Base-by-base conservation (phyloP, 2,888 invertebrate genomes). In the Caenorhabditis sp. region DNA sequence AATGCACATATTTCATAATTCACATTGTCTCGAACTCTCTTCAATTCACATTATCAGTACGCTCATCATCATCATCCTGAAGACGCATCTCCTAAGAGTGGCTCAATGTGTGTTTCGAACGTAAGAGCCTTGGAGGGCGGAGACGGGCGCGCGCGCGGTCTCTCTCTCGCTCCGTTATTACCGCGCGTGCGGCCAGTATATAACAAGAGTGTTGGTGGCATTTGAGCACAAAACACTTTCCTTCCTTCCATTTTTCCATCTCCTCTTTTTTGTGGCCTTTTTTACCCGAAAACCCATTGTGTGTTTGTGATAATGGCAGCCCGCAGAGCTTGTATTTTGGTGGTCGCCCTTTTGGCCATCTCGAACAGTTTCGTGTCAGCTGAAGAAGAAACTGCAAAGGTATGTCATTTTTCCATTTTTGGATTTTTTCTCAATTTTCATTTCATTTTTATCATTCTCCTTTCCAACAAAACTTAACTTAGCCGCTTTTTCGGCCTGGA, bases 371-470 rank as follows among this genome's bases (percentile, higher is more conserved):
- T 61, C 54, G n/a, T n/a, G n/a, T n/a, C n/a, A n/a, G 71, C 67
- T 57, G 71, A 72, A 31, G 71, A 72, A 53, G 71, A 72, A 58
- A 64, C 71, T 49, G 60, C 67, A 37, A 72, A 72, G 71, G 71
- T 72, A 58, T 36, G 19, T 26, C 37, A 50, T 50, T 57, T 23
- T 37, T 23, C 17, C 58, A 43, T 8, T 57, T 50, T 14, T 12
- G 27, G 12, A 17, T 55, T 26, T 55, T 55, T 27, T 6, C 5
- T 23, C 36, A 50, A 61, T 36, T 62, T 53, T 51, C 14, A 60
- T n/a, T n/a, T n/a, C n/a, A n/a, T n/a, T n/a, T n/a, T n/a, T 12
- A 51, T 2, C 6, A 12, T 24, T 19, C 21, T 53, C 2, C 4
- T 8, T 53, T 3, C 21, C 53, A 21, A 53, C 21, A 6, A 21